Percentiles rank a stretch among this genome's conserved stretches.
These are phyloP conservation scores for Steromphala cineraria DNA, from an alignment of 2,888 invertebrate species.

Conservation along the genomic window DNA sequence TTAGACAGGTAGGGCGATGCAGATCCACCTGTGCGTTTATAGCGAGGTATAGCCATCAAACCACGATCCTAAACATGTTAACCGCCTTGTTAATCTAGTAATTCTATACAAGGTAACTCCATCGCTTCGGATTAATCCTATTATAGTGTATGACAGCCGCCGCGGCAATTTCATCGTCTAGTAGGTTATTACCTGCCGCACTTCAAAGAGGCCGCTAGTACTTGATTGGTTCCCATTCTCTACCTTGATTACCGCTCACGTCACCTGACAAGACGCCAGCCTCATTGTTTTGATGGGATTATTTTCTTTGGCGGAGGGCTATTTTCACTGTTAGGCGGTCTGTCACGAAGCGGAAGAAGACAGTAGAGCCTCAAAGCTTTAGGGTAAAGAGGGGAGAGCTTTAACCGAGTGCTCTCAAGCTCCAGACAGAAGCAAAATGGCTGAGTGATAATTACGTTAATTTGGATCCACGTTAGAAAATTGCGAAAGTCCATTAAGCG, in stretches of 20 bases:
- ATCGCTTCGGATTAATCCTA: background rate
- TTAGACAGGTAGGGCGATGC: background rate
- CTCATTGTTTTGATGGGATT: slow-evolving; percentile 8
- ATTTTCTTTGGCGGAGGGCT: slow-evolving; percentile 17
- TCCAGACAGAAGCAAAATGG: background rate
- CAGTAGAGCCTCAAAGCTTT: background rate
- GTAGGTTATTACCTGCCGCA: slow-evolving; percentile 1
- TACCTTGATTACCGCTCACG: slow-evolving; percentile 11
- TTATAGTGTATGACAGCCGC: background rate
- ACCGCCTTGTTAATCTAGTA: slow-evolving; percentile 2
- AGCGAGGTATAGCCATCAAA: background rate
- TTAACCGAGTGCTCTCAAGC: background rate
- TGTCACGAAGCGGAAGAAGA: slow-evolving; percentile 12
- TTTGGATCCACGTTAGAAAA: background rate
- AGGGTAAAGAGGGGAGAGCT: background rate
- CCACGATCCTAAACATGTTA: background rate
- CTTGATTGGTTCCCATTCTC: slow-evolving; percentile 8
- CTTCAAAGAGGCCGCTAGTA: slow-evolving; percentile 5
- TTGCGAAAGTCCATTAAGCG: slow-evolving; percentile 15
- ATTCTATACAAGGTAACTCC: slow-evolving; percentile 12
- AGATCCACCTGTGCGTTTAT: background rate
- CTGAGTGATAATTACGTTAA: background rate
- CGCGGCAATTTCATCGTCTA: slow-evolving; percentile 4
- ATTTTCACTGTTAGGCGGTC: slow-evolving; percentile 13
- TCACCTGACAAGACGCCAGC: slow-evolving; percentile 9